phyloP scores from a whole-genome alignment of 2,888 invertebrate species.

The Calliopum simillimum region DNA sequence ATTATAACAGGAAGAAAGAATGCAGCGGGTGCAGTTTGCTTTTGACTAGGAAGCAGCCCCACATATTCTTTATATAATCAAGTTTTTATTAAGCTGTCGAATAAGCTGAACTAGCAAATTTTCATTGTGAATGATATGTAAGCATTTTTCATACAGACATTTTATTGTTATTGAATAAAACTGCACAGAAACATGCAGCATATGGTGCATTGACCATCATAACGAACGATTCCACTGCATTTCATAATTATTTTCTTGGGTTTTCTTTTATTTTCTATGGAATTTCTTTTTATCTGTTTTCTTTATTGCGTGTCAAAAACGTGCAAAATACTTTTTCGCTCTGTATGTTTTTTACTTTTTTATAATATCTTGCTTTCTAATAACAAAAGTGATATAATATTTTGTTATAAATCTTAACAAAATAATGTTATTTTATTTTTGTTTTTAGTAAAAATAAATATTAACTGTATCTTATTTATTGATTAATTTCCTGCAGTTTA shows the following conservation, averaged over 20 bases:
- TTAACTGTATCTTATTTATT: too few species aligned
- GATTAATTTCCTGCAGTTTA: too few species aligned
- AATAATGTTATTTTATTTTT: too few species aligned
- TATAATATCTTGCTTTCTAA: background rate
- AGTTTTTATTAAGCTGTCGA: background rate
- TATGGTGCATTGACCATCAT: slow-evolving; percentile 20
- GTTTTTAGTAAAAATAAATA: too few species aligned
- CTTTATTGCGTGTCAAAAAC: background rate
- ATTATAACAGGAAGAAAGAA: background rate
- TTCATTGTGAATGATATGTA: too few species aligned
- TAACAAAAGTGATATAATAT: too few species aligned
- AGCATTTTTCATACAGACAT: too few species aligned
- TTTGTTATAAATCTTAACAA: too few species aligned
- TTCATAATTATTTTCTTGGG: background rate
- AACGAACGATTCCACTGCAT: background rate
- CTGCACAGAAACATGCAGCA: background rate
- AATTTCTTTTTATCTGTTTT: background rate
- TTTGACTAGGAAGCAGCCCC: background rate
- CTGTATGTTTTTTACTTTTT: background rate
- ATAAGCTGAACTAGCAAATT: too few species aligned
- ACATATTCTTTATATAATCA: slow-evolving; percentile 21
- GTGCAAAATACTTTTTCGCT: background rate
- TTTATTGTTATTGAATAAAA: too few species aligned
- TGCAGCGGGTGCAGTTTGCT: background rate
- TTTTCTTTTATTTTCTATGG: background rate